These are phyloP conservation scores for Tenrec ecaudatus DNA, from an alignment of 2,113 vertebrate species.

Conservation along the genomic window DNA sequence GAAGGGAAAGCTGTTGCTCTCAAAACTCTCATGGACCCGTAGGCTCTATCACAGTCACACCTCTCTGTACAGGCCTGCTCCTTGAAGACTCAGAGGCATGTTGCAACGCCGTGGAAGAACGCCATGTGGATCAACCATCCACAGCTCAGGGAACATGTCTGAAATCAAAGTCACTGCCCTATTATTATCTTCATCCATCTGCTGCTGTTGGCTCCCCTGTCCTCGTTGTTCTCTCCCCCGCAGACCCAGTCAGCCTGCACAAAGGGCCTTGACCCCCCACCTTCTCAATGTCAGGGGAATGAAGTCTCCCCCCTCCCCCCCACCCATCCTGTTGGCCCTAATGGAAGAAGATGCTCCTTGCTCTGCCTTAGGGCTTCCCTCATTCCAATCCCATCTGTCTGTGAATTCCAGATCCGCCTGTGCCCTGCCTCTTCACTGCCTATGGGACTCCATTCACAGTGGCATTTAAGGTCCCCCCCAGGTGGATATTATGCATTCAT, in stretches of 20 bases:
- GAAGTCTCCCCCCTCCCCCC: not conserved
- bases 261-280: not conserved
- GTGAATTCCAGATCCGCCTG: not conserved
- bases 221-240: not conserved
- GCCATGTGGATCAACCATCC: conserved; percentile 45
- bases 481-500: not conserved
- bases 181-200: not conserved
- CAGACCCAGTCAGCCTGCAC: not conserved
- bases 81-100: not conserved
- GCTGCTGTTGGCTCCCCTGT: not conserved
- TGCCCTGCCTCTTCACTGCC: not conserved
- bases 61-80: not conserved
- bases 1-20: not conserved
- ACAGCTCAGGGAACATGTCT: conserved; percentile 13
- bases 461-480: not conserved
- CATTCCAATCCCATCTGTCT: not conserved
- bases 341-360: not conserved
- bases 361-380: not conserved
- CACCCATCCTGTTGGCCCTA: not conserved
- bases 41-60: not conserved
- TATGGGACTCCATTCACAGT: too few relatives aligned
- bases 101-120: conserved; percentile 45
- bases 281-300: not conserved
- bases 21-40: not conserved
- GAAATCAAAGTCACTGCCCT: conserved; percentile 40